Evolutionary conservation across 92 coral and sea anemone species (phyloP).

Genomic region (Hydrozoanthus gracilis): DNA sequence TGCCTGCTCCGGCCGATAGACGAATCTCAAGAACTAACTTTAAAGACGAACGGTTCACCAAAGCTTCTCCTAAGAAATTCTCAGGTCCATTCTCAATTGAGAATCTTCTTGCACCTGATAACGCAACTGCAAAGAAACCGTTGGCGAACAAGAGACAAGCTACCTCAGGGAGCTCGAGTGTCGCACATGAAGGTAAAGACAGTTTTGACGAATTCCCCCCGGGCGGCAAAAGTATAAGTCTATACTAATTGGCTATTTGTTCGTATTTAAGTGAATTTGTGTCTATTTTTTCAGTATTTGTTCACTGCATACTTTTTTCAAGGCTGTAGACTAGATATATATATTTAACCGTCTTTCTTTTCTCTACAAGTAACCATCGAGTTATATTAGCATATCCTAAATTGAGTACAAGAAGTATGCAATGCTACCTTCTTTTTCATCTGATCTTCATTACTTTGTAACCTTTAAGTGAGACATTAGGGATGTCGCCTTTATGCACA

Average conservation of each 20-base stretch:
- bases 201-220: not conserved
- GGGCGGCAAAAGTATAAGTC: not conserved
- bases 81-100: constrained; percentile 97
- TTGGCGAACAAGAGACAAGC: not conserved
- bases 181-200: constrained; percentile 25
- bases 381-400: too few relatives aligned
- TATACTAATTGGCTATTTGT: not conserved
- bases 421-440: too few relatives aligned
- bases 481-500: too few relatives aligned
- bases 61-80: constrained; percentile 70
- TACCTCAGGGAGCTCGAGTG: not conserved
- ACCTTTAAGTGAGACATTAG: too few relatives aligned
- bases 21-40: not conserved
- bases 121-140: not conserved
- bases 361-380: too few relatives aligned
- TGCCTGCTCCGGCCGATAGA: not conserved
- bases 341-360: too few relatives aligned
- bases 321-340: too few relatives aligned
- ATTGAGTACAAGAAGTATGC: too few relatives aligned
- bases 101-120: constrained; percentile 73
- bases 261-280: not conserved
- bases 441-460: too few relatives aligned
- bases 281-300: too few relatives aligned
- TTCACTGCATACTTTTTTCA: too few relatives aligned
- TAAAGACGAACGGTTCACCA: constrained; percentile 24